A percentile compares a stretch with the other conserved stretches of the same genome.
Conservation (phyloP, 2,797 vertebrate species). For the Muraenolepis orangiensis region DNA sequence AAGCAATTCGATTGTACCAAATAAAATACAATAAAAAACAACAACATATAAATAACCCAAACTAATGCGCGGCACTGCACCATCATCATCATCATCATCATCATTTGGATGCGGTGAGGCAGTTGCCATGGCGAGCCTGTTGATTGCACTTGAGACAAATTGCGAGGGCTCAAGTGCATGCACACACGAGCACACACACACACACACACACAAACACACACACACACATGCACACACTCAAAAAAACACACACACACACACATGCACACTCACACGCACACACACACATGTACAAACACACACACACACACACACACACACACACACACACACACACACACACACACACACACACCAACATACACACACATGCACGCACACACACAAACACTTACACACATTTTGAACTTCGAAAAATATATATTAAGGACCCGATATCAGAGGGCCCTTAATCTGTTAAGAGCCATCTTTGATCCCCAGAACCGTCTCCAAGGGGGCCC, state of each 20-base stretch:
- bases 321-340: neutral
- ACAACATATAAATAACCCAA: too few species aligned
- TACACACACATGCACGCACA: neutral
- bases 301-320: too few species aligned
- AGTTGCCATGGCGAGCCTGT: neutral
- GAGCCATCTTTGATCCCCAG: constrained; percentile 27
- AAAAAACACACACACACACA: neutral
- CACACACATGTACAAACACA: neutral
- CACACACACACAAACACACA: too few species aligned
- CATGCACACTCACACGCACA: constrained; percentile 1
- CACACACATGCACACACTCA: too few species aligned
- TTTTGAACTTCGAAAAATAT: neutral
- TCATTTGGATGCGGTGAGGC: neutral
- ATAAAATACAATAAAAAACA: neutral
- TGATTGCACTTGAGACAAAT: neutral
- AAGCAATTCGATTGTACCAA: neutral
- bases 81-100: neutral
- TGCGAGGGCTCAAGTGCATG: neutral
- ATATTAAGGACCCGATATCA: neutral
- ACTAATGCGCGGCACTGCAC: too few species aligned
- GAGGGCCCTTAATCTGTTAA: constrained; percentile 27
- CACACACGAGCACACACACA: neutral
- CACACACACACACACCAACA: neutral
- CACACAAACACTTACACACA: neutral
- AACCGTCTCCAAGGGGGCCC: constrained; percentile 30